Evolutionary conservation across 2,888 invertebrate species (phyloP), one percentile per base, ranked within the genome.

Genomic region (Leucania comma): DNA sequence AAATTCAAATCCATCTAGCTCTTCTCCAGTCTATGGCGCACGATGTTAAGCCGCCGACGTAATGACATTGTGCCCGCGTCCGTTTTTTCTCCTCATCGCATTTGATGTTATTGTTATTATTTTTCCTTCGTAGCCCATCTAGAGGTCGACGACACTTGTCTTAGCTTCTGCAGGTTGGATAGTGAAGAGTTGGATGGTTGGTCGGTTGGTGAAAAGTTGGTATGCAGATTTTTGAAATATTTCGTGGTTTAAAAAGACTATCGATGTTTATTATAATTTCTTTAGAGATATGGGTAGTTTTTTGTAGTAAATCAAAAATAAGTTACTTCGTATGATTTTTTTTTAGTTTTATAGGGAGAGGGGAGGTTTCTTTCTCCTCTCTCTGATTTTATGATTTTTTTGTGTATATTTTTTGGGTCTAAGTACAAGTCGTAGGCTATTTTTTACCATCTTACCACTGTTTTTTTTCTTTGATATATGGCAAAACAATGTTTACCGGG

Each of bases 21-120:
- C 60, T 84, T 88, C 65, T 68, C 59, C 87, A 88, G 67, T 92
- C 95, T 94, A 86, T 89, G 89, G 89, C 75, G 86, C 91, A 92
- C 91, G 93, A 92, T 90, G 92, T 87, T 90, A 83, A 84, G 83
- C 89, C 88, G 86, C 88, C 87, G 87, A 88, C 88, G 90, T 95
- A 95, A 95, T 95, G 95, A 95, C 95, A 95, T 91, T 93, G 92
- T 91, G 91, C 91, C 90, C 90, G 81, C 90, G 89, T 87, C 87
- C 86, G 92, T 92, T 93, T 95, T 95, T 95, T 95, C 93, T 94
- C 90, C 89, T 83, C 90, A 92, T 93, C 91, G 91, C 92, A 90
- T 95, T 95, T 94, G 94, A 93, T 90, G 93, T 94, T 95, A 94
- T 95, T 95, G 93, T 95, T 95, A 95, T 95, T 94, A 94, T 94